Percentiles rank a stretch among this genome's conserved stretches.
phyloP scores from a whole-genome alignment of 2,113 vertebrate species.

The Salvelinus sp. region DNA sequence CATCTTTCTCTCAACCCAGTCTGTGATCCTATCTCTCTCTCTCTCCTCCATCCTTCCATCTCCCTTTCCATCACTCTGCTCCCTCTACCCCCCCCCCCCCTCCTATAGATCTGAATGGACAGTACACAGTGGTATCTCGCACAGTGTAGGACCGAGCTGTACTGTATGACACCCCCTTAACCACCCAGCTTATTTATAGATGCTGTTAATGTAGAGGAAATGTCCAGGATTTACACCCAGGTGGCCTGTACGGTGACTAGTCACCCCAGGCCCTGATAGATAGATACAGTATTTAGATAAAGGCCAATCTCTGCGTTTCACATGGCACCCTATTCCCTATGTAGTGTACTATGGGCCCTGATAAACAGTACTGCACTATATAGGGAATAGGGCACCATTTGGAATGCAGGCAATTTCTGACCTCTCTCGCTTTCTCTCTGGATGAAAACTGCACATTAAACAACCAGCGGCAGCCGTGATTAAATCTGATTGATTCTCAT shows the following conservation, averaged over 20 bases:
- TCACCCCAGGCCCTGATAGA: conserved; percentile 15
- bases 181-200: conserved; percentile 37
- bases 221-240: conserved; percentile 29
- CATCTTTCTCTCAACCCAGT: too few relatives aligned
- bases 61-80: neutral
- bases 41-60: neutral
- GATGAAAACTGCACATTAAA: conserved; percentile 29
- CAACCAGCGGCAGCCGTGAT: conserved; percentile 17
- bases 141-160: neutral
- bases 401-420: too few relatives aligned
- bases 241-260: conserved; percentile 13
- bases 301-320: conserved; percentile 15
- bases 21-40: neutral
- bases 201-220: conserved; percentile 33
- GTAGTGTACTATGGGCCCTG: too few relatives aligned
- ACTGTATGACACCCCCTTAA: conserved; percentile 8
- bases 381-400: too few relatives aligned
- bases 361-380: too few relatives aligned
- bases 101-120: neutral
- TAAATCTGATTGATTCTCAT: conserved; percentile 2
- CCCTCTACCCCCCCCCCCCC: too few relatives aligned
- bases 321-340: too few relatives aligned
- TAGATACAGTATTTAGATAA: conserved; percentile 28
- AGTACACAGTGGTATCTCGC: neutral
- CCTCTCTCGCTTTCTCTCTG: neutral